phyloP scores from a whole-genome alignment of 2,113 vertebrate species.

The Delphinus delphis region DNA sequence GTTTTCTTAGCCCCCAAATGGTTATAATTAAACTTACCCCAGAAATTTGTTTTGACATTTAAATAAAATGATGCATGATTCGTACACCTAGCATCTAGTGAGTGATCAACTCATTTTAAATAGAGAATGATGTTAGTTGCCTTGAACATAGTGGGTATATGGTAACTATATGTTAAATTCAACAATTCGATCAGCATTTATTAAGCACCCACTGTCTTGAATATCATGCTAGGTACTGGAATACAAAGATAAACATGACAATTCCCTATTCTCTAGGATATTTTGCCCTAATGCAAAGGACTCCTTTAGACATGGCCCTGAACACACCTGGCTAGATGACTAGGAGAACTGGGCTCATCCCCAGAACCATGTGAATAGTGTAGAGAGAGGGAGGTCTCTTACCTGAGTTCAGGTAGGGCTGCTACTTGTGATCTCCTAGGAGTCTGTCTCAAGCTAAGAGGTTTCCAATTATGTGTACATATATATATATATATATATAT shows the following conservation, averaged over 20 bases:
- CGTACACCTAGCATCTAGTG: not conserved
- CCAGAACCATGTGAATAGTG: not conserved
- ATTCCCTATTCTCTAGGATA: not conserved
- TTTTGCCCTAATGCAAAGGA: not conserved
- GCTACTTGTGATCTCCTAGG: not conserved
- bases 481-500: too few species aligned
- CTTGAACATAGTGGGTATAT: not conserved
- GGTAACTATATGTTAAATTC: not conserved
- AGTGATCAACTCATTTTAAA: not conserved
- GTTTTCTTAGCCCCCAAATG: slow-evolving; percentile 10
- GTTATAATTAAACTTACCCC: not conserved
- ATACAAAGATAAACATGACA: not conserved
- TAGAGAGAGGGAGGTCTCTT: not conserved
- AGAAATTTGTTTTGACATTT: not conserved
- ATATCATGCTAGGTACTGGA: not conserved
- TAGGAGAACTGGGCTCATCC: not conserved
- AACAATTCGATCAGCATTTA: not conserved
- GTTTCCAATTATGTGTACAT: not conserved
- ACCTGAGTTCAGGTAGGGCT: slow-evolving; percentile 1
- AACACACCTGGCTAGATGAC: not conserved
- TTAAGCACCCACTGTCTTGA: not conserved
- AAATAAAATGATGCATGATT: not conserved
- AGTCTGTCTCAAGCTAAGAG: not conserved
- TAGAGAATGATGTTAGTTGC: not conserved
- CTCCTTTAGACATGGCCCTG: not conserved